Evolutionary conservation across 2,113 vertebrate species (phyloP), one percentile per base, ranked within the genome.

Genomic region (Chloropsis cyanopogon): DNA sequence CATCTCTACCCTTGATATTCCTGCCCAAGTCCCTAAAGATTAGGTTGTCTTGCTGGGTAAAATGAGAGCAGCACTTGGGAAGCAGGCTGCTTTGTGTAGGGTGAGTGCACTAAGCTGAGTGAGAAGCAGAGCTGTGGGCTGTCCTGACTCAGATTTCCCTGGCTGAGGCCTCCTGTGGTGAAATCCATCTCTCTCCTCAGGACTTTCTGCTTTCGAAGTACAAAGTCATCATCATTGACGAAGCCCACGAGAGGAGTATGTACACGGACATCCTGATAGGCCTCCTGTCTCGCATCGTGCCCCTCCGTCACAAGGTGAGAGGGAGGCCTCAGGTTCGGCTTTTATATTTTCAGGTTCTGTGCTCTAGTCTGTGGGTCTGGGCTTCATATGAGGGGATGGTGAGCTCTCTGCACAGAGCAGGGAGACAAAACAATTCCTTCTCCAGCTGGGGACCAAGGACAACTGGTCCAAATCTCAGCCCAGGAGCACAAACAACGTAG

Each of bases 201-300:
- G 99, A 99, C 78, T 99, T 99, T 83, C 97, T 99, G 96, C 98
- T 99, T 26, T 98, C 97, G 4, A 98, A 96, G 88, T 99, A 99
- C 98, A 98, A 97, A 53, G 99, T 98, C 42, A 70, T 99, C 42
- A 98, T 99, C 77, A 98, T 99, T 4, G 99, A 99, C 1, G 99
- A 99, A 49, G 99, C 99, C 50, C 99, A 99, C 0, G 99, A 99
- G 92, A 97, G 99, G 88, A 99, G 99, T 0, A 98, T 99, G 57
- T 99, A 99, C 98, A 99, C 99, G 0, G 99, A 99, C 93, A 99
- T 99, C 96, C 93, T 99, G 88, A 97, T 99, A 0, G 99, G 99
- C 44, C 98, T 99, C 56, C 90, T 99, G 76, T 99, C 99, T 23
- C 99, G 99, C 63, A 99, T 99, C 3, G 98, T 99, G 39, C 97